Conservation (phyloP, 2,113 vertebrate species). For the Rattus rattus region DNA sequence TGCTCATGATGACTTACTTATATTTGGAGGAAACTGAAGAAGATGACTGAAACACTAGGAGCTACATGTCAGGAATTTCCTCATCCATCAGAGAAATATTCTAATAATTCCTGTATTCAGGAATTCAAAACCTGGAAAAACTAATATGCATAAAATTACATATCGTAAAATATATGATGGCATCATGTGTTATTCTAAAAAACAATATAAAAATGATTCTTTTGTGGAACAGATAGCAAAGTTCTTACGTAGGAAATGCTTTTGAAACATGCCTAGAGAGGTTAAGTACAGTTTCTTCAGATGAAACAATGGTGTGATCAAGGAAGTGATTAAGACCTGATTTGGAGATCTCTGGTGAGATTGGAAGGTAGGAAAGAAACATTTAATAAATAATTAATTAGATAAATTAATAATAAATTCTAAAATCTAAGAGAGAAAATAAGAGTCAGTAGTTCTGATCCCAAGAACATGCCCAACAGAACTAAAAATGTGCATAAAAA, state of each 20-base stretch:
- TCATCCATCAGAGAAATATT: neutral
- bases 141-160: neutral
- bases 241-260: slow-evolving; percentile 23
- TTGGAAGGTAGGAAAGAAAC: neutral
- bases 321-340: neutral
- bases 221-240: neutral
- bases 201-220: slow-evolving; percentile 42
- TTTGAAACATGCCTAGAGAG: slow-evolving; percentile 32
- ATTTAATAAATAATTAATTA: neutral
- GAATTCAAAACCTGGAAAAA: slow-evolving; percentile 47
- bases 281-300: neutral
- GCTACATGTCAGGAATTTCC: neutral
- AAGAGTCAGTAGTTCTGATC: slow-evolving; percentile 22
- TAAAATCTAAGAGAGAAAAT: neutral
- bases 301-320: slow-evolving; percentile 10
- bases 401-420: neutral
- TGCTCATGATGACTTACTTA: slow-evolving; percentile 5
- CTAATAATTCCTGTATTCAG: neutral
- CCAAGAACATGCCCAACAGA: neutral
- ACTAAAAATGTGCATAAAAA: neutral
- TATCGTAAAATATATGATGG: slow-evolving; percentile 19
- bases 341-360: neutral
- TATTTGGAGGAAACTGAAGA: neutral
- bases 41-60: slow-evolving; percentile 21
- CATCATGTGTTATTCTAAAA: slow-evolving; percentile 18